These are phyloP conservation scores for Hucho hucho DNA, from an alignment of 2,113 vertebrate species.

Conservation along the genomic window DNA sequence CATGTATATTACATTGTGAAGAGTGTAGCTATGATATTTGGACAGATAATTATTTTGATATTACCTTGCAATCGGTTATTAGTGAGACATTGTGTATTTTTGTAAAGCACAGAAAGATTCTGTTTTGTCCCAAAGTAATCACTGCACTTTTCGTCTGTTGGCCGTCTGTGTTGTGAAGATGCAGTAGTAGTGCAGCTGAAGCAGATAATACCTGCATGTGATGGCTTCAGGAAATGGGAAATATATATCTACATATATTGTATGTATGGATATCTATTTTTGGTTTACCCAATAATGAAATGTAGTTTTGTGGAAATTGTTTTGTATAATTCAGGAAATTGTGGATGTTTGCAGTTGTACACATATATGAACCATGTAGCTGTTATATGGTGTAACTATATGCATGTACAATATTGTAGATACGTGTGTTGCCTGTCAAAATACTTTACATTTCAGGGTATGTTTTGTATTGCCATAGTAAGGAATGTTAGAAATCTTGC, in stretches of 20 bases:
- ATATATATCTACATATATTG: conserved; percentile 78
- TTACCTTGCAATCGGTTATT: conserved; percentile 18
- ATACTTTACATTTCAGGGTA: conserved; percentile 85
- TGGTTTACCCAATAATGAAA: conserved; percentile 81
- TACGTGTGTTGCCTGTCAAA: conserved; percentile 81
- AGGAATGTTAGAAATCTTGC: conserved; percentile 75
- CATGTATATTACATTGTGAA: conserved; percentile 30
- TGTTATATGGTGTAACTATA: conserved; percentile 73
- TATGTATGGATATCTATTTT: conserved; percentile 77
- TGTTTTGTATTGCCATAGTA: conserved; percentile 90
- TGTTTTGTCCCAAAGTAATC: conserved; percentile 35
- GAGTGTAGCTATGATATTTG: conserved; percentile 22
- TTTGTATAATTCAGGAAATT: conserved; percentile 74
- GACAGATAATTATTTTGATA: conserved; percentile 33
- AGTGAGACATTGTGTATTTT: conserved; percentile 29
- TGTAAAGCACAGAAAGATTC: conserved; percentile 31
- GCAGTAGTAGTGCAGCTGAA: conserved; percentile 45
- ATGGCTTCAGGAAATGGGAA: conserved; percentile 64
- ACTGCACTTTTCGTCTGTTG: conserved; percentile 42
- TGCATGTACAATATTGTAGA: conserved; percentile 90
- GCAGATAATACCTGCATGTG: conserved; percentile 56
- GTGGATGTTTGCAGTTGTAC: conserved; percentile 79
- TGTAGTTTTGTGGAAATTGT: conserved; percentile 80
- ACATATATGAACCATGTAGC: conserved; percentile 67
- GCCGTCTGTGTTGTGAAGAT: conserved; percentile 47